Evolutionary conservation across 2,888 invertebrate genomes (phyloP), one percentile per base, ranked within the genome.

Genomic region (Cantharis rufa): DNA sequence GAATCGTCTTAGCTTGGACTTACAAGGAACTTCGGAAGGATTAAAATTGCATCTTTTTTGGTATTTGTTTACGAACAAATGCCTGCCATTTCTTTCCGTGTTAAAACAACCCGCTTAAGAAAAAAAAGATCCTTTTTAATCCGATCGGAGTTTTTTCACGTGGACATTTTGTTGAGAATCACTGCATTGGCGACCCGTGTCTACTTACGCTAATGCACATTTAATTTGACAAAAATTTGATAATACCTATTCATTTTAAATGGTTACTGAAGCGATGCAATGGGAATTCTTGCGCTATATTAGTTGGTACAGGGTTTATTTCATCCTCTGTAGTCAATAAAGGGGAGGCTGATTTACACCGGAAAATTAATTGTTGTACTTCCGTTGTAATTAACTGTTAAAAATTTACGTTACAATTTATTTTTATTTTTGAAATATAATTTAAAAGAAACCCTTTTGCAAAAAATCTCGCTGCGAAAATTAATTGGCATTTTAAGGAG

Each of bases 141-240:
- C 70, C 70, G 72, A 73, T 72, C 3, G 7, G 48, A n/a, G 48
- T 48, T 48, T 72, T 66, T 72, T 70, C 62, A 70, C 64, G 70
- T 70, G 69, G 48, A 48, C 72, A 77, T 74, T 66, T 72, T 76
- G 69, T 79, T 79, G 79, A 78, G 74, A 75, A 69, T 70, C 75
- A 48, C 77, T 78, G 74, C 68, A 63, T 70, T 16, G 62, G 72
- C 76, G 75, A 77, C 79, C 77, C 76, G 72, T 73, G 69, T 72
- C 78, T 73, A 74, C 76, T 78, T 76, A 80, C 84, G 82, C 84
- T 86, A 87, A 86, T 86, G 86, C 86, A 86, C 85, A 86, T 86
- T 86, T 86, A 86, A 87, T 87, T 87, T 87, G 85, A 86, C 86
- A 86, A 86, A 87, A 87, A 87, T 87, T 87, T 85, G 84, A 85